phyloP scores from a whole-genome alignment of 2,113 vertebrate species.

The Drymodes brunneopygia region DNA sequence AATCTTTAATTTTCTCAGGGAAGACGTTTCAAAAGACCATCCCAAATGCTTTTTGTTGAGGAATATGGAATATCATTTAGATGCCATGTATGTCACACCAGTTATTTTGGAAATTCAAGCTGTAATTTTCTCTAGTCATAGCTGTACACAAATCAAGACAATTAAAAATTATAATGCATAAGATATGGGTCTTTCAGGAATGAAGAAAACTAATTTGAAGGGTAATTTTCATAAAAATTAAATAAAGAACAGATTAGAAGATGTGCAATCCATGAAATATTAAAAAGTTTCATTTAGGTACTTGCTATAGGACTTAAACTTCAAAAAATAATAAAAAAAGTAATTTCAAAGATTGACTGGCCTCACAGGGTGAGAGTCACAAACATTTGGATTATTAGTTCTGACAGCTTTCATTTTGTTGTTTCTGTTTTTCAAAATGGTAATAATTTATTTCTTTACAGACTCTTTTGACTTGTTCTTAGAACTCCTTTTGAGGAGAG shows the following conservation, averaged over 20 bases:
- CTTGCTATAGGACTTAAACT: background rate
- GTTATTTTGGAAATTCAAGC: background rate
- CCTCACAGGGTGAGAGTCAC: background rate
- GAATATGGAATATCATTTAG: background rate
- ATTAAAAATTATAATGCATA: constrained; percentile 33
- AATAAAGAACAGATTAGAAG: constrained; percentile 31
- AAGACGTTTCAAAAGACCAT: background rate
- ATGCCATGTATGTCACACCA: background rate
- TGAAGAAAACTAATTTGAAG: constrained; percentile 33
- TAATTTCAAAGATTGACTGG: background rate
- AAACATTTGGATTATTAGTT: background rate
- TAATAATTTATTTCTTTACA: background rate
- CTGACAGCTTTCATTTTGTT: background rate
- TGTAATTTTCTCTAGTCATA: background rate
- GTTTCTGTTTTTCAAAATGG: background rate
- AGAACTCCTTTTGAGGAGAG: background rate
- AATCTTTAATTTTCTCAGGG: background rate
- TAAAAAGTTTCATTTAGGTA: constrained; percentile 16
- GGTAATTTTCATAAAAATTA: constrained; percentile 46
- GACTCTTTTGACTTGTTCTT: background rate
- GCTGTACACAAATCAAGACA: constrained; percentile 25
- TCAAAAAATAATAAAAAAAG: background rate
- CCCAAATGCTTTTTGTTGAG: background rate
- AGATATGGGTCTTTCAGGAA: constrained; percentile 9
- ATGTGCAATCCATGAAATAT: constrained; percentile 30